Evolutionary conservation across 2,113 vertebrate species (phyloP).

Genomic region (Phodopus roborovskii): DNA sequence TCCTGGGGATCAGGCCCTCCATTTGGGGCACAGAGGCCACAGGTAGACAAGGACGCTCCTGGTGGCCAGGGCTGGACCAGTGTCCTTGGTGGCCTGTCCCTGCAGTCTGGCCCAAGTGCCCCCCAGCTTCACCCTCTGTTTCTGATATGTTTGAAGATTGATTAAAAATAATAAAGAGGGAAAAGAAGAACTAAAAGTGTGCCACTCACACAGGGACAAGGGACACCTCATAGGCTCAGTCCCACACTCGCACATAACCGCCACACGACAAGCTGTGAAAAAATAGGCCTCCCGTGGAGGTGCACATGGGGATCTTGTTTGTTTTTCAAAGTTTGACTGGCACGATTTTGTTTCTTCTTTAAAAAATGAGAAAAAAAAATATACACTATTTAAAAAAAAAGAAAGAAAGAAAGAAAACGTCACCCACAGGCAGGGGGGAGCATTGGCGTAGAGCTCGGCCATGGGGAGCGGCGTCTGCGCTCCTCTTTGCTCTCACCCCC

Average conservation of each 20-base stretch:
- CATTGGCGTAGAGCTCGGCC: conserved; percentile 79
- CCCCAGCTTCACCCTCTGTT: not conserved
- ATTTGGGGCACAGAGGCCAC: not conserved
- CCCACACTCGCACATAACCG: conserved; percentile 75
- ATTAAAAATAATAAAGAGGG: not conserved
- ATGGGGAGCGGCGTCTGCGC: not conserved
- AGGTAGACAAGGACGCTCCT: not conserved
- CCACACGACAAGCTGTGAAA: conserved; percentile 93
- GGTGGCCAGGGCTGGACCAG: not conserved
- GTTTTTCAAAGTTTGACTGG: conserved; percentile 75
- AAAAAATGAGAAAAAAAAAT: conserved; percentile 70
- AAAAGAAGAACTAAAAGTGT: conserved; percentile 65
- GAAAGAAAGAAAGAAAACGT: conserved; percentile 80
- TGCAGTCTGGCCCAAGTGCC: not conserved
- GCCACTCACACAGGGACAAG: not conserved
- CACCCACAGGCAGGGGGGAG: conserved; percentile 81
- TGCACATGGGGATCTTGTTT: conserved; percentile 90
- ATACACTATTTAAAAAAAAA: conserved; percentile 85
- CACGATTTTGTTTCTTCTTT: conserved; percentile 73
- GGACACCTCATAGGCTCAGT: conserved; percentile 67
- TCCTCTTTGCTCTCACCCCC: not conserved
- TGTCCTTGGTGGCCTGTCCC: not conserved
- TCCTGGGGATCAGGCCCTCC: conserved; percentile 16
- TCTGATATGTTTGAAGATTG: conserved; percentile 73
- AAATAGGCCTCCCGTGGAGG: conserved; percentile 97